phyloP scores from a whole-genome alignment of 2,888 invertebrate species.

The Hydropsyche betteni region DNA sequence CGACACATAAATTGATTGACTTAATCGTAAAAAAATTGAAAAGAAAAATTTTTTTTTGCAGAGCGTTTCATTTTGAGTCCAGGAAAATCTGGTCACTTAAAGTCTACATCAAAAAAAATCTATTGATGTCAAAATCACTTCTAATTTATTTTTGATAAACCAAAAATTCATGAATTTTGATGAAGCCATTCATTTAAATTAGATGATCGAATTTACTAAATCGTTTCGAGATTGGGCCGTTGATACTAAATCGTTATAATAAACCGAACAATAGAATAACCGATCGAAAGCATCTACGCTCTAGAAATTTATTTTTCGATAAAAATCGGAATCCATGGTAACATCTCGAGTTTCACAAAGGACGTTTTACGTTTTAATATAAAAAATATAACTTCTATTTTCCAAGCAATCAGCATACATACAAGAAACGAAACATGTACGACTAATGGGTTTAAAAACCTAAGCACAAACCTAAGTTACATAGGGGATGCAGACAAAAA shows the following conservation, averaged over 20 bases:
- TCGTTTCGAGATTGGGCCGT: neutral
- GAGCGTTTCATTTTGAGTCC: too few relatives aligned
- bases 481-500: slow-evolving; percentile 5
- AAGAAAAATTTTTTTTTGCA: too few relatives aligned
- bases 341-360: slow-evolving; percentile 2
- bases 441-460: slow-evolving; percentile 28
- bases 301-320: slow-evolving; percentile 5
- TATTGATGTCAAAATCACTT: too few relatives aligned
- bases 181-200: too few relatives aligned
- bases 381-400: neutral
- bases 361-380: neutral
- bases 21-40: too few relatives aligned
- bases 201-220: too few relatives aligned
- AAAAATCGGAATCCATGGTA: neutral
- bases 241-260: slow-evolving; percentile 13
- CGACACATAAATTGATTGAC: too few relatives aligned
- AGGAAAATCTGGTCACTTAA: too few relatives aligned
- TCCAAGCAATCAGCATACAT: neutral
- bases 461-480: slow-evolving; percentile 6
- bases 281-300: neutral
- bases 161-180: too few relatives aligned
- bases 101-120: too few relatives aligned
- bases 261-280: slow-evolving; percentile 16
- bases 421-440: neutral
- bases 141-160: too few relatives aligned